These are phyloP conservation scores for Ranitomeya imitator DNA, from an alignment of 2,113 vertebrate genomes.

Conservation along the genomic window DNA sequence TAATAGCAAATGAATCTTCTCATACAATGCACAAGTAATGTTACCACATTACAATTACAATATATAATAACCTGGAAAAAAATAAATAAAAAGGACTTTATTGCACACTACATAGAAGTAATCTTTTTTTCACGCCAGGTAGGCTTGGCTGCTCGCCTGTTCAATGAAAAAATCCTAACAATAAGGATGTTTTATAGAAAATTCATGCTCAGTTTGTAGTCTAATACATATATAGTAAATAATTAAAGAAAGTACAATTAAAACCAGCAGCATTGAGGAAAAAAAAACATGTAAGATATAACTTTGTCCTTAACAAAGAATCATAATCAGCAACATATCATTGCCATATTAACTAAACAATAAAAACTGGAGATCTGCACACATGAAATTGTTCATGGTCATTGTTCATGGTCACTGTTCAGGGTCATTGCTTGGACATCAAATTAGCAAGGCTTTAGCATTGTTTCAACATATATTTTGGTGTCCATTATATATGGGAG, in stretches of 20 bases:
- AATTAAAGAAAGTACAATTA: neutral
- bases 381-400: neutral
- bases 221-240: neutral
- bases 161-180: neutral
- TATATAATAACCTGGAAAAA: neutral
- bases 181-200: slow-evolving; percentile 23
- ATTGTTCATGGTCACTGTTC: neutral
- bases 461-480: neutral
- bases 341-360: neutral
- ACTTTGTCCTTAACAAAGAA: slow-evolving; percentile 1
- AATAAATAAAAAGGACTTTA: slow-evolving; percentile 20
- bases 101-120: slow-evolving; percentile 31
- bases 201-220: slow-evolving; percentile 9
- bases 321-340: neutral
- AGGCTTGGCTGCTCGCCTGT: slow-evolving; percentile 4
- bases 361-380: neutral
- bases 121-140: slow-evolving; percentile 18
- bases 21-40: slow-evolving; percentile 47
- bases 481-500: neutral
- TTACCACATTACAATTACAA: slow-evolving; percentile 39
- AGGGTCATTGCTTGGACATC: neutral
- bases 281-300: neutral
- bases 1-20: slow-evolving; percentile 54
- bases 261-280: neutral
- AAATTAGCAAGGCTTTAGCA: neutral